Evolutionary conservation across 2,113 vertebrate species (phyloP).

Genomic region (Telmatochromis brachygnathus): DNA sequence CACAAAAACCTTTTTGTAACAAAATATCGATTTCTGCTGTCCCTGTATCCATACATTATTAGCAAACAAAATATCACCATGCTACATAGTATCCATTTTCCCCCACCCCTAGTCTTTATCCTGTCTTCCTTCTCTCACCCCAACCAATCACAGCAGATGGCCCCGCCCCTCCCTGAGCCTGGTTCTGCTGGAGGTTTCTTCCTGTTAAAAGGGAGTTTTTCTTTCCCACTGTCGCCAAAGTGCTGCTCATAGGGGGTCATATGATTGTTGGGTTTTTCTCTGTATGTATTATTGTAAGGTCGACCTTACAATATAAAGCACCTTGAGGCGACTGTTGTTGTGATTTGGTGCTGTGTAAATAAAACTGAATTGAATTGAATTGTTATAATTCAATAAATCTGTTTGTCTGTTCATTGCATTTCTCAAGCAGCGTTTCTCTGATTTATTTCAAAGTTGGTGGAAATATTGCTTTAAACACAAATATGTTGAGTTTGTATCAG

Average conservation of each 20-base stretch:
- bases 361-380: fast-evolving
- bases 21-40: too few relatives aligned
- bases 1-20: too few relatives aligned
- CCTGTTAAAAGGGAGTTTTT: neutral
- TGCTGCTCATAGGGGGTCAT: neutral
- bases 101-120: neutral
- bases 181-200: neutral
- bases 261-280: neutral
- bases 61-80: too few relatives aligned
- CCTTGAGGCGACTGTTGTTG: fast-evolving
- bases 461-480: neutral
- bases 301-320: fast-evolving
- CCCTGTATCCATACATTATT: too few relatives aligned
- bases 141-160: fast-evolving
- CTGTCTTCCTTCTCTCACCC: neutral
- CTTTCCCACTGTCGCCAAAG: fast-evolving
- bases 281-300: neutral
- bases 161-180: neutral
- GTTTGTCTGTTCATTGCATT: neutral
- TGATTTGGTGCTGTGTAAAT: fast-evolving
- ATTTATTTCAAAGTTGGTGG: neutral
- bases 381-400: neutral
- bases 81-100: too few relatives aligned
- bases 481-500: neutral
- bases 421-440: neutral